Evolutionary conservation across 2,797 vertebrate genomes (phyloP).

Genomic region (Phylloscopus collybita): DNA sequence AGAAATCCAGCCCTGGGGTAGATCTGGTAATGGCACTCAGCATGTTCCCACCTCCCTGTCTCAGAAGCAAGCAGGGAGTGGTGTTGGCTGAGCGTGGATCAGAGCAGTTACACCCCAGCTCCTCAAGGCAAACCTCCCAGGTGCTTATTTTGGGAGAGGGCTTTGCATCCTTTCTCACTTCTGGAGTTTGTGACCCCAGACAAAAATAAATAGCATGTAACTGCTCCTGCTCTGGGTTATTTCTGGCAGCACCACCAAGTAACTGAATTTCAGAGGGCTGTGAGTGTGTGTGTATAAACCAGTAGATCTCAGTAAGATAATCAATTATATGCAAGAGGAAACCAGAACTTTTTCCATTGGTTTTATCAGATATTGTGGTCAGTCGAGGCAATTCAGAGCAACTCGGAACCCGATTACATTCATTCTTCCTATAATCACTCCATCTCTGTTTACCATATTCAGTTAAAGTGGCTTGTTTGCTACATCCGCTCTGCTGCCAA

Average conservation of each 20-base stretch:
- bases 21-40: neutral
- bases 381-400: conserved; percentile 82
- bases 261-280: conserved; percentile 71
- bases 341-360: conserved; percentile 88
- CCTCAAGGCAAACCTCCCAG: conserved; percentile 6
- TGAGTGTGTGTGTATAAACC: conserved; percentile 58
- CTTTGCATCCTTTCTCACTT: conserved; percentile 45
- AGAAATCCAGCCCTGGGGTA: neutral
- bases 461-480: conserved; percentile 86
- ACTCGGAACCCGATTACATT: conserved; percentile 76
- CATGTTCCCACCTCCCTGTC: neutral
- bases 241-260: conserved; percentile 71
- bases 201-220: conserved; percentile 60
- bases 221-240: conserved; percentile 69
- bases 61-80: neutral
- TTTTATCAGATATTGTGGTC: conserved; percentile 93
- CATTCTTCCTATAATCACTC: conserved; percentile 84
- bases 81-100: neutral
- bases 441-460: conserved; percentile 88
- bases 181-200: conserved; percentile 18
- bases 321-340: conserved; percentile 93
- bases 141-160: conserved; percentile 33
- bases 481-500: conserved; percentile 84
- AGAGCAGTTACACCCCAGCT: neutral
- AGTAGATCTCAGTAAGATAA: conserved; percentile 87